Evolutionary conservation across 2,888 invertebrate genomes (phyloP), one percentile per base, ranked within the genome.

Genomic region (Spicauda simplicius): DNA sequence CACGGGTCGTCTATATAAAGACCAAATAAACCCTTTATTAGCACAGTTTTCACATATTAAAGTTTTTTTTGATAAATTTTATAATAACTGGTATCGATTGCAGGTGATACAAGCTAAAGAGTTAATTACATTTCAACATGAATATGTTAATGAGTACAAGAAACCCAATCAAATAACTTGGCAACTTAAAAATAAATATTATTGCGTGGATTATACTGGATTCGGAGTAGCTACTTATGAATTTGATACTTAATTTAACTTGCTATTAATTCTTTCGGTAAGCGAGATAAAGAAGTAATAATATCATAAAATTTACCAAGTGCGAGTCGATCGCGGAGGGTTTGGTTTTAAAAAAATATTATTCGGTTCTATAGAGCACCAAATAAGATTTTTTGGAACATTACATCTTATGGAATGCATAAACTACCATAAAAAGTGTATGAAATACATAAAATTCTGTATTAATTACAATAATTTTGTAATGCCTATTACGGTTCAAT

Each of bases 271-370:
- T 20, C 50, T 52, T 25, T 68, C 62, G 33, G n/a, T n/a, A n/a
- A 45, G 18, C 54, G 58, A 60, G 73, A 85, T 88, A 82, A 87
- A 85, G 84, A 82, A 82, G 77, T 84, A 84, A 85, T 80, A 80
- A 78, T 79, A 83, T 80, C 75, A 80, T 25, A 56, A 25, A 25
- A 25, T 25, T 25, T 2, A 4, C 25, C 25, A 25, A 25, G 25
- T 25, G 25, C 25, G 25, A 25, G 25, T 25, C 25, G 25, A 25
- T 4, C 25, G 5, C 25, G 25, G 25, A 25, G 5, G 25, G 25
- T 25, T 25, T 5, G n/a, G n/a, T n/a, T n/a, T n/a, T n/a, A n/a
- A n/a, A n/a, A n/a, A n/a, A n/a, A n/a, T n/a, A n/a, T n/a, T n/a
- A n/a, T n/a, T n/a, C n/a, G n/a, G n/a, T n/a, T n/a, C n/a, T n/a